phyloP scores from a whole-genome alignment of 2,888 invertebrate genomes.

The Cataglyphis rosenhaueri region DNA sequence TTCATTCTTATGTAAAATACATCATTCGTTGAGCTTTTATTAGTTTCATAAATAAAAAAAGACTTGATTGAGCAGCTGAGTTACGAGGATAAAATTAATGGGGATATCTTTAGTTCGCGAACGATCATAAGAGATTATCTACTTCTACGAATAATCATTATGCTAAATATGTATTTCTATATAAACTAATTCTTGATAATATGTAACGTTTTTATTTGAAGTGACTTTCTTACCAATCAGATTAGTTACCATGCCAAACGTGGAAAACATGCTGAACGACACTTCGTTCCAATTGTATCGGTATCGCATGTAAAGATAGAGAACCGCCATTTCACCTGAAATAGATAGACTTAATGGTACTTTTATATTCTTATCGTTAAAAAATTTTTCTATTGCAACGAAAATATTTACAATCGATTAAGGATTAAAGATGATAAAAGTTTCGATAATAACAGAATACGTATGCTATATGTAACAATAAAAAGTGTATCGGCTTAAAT shows the following conservation, averaged over 20 bases:
- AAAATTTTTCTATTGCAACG: background rate
- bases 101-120: conserved; percentile 17
- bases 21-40: conserved; percentile 28
- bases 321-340: conserved; percentile 94
- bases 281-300: conserved; percentile 96
- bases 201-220: conserved; percentile 2
- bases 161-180: background rate
- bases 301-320: conserved; percentile 93
- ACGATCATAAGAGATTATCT: conserved; percentile 8
- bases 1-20: conserved; percentile 53
- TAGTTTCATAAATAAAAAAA: conserved; percentile 17
- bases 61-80: conserved; percentile 5
- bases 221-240: conserved; percentile 89
- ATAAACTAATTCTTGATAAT: background rate
- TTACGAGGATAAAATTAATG: conserved; percentile 15
- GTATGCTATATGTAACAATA: background rate
- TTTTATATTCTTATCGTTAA: background rate
- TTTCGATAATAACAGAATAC: background rate
- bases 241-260: conserved; percentile 93
- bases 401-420: background rate
- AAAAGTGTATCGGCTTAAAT: background rate
- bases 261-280: conserved; percentile 94
- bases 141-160: background rate
- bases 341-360: conserved; percentile 72
- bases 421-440: background rate